A percentile compares a stretch with the other conserved stretches of the same genome.
Evolutionary conservation across 2,797 vertebrate species (phyloP).

Genomic region (Toxotes lorentzi): DNA sequence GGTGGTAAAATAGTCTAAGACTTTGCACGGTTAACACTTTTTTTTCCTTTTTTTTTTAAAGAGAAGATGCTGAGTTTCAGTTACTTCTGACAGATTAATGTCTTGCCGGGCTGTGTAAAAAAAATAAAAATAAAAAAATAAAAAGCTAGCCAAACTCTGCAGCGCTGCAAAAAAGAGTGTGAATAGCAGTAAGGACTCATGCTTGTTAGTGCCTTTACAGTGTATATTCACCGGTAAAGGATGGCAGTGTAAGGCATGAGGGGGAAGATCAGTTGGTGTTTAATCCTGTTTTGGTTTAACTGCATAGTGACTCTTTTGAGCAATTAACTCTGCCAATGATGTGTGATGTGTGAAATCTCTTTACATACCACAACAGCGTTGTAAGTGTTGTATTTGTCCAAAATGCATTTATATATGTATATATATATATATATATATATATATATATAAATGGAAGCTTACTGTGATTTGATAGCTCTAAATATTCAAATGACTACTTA

Average conservation of each 20-base stretch:
- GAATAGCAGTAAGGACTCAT: constrained; percentile 33
- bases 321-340: constrained; percentile 64
- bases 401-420: constrained; percentile 30
- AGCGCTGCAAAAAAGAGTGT: constrained; percentile 34
- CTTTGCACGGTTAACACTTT: constrained; percentile 4
- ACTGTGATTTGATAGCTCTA: constrained; percentile 29
- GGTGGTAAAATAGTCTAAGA: constrained; percentile 15
- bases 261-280: constrained; percentile 63
- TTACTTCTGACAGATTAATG: constrained; percentile 39
- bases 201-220: constrained; percentile 56
- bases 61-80: constrained; percentile 23
- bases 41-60: constrained; percentile 1
- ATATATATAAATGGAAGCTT: constrained; percentile 8
- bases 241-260: constrained; percentile 57
- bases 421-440: background rate
- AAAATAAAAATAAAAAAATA: no score
- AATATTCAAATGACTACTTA: constrained; percentile 20
- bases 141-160: constrained; percentile 19
- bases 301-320: constrained; percentile 59
- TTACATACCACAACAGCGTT: constrained; percentile 49
- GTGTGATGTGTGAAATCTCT: constrained; percentile 67
- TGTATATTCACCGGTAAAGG: constrained; percentile 48
- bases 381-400: constrained; percentile 37
- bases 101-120: constrained; percentile 11
- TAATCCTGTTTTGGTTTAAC: constrained; percentile 65